phyloP scores from a whole-genome alignment of 2,113 vertebrate genomes.

The Osmerus mordax region DNA sequence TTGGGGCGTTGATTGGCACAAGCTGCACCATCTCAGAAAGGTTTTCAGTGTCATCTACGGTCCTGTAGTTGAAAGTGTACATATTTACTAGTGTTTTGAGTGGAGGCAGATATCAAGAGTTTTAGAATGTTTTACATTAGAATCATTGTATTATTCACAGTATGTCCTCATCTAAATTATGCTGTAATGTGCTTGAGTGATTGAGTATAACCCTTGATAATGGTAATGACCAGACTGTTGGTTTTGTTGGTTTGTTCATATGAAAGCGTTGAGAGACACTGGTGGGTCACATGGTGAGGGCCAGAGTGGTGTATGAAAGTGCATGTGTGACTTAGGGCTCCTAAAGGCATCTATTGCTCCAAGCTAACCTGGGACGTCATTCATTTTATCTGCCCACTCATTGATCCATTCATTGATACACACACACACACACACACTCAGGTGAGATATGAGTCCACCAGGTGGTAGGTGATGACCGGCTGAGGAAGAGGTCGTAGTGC shows the following conservation, averaged over 20 bases:
- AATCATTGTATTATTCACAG: slow-evolving; percentile 75
- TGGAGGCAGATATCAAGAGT: slow-evolving; percentile 71
- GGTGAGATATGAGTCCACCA: not conserved
- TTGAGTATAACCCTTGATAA: slow-evolving; percentile 72
- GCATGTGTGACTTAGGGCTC: slow-evolving; percentile 75
- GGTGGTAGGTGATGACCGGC: not conserved
- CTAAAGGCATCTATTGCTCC: slow-evolving; percentile 34
- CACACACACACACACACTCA: slow-evolving; percentile 11
- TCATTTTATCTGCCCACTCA: slow-evolving; percentile 78
- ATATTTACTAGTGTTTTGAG: slow-evolving; percentile 77
- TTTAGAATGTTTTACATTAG: slow-evolving; percentile 78
- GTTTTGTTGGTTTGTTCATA: slow-evolving; percentile 66
- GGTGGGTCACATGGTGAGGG: slow-evolving; percentile 70
- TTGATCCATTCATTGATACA: slow-evolving; percentile 19
- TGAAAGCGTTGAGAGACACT: slow-evolving; percentile 60
- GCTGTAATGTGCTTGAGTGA: slow-evolving; percentile 73
- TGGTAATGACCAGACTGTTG: slow-evolving; percentile 50
- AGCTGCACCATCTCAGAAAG: slow-evolving; percentile 9
- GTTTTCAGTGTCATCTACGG: slow-evolving; percentile 40
- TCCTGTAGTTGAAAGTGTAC: slow-evolving; percentile 68
- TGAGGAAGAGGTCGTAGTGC: slow-evolving; percentile 47
- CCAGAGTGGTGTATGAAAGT: slow-evolving; percentile 50
- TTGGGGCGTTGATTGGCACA: slow-evolving; percentile 7
- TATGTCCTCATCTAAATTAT: slow-evolving; percentile 75
- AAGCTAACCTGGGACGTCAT: slow-evolving; percentile 82